Evolutionary conservation across 2,888 invertebrate genomes (phyloP), one percentile per base, ranked within the genome.

Genomic region (Cantharis flavilabris): DNA sequence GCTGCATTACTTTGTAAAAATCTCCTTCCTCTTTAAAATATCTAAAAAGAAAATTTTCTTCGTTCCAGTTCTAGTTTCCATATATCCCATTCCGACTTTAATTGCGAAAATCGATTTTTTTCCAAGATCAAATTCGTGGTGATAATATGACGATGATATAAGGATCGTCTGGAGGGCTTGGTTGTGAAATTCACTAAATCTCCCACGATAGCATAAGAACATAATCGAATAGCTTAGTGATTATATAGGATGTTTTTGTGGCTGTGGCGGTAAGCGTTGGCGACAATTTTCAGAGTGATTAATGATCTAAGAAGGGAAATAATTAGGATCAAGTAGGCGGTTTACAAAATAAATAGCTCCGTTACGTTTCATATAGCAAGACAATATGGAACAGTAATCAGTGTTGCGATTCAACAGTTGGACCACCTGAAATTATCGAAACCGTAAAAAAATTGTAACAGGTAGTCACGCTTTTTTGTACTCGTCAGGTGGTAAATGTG

Each of bases 291-390:
- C 16, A 63, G 64, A 62, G 67, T 75, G 75, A 75, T 75, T 75
- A 70, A 75, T 75, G 71, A 65, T 33, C 67, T 26, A 69, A 65
- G 71, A 71, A 71, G 71, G 49, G 75, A 67, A 75, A 71, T 75
- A 75, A 75, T 71, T 75, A 75, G 75, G 71, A 67, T 71, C 71
- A 67, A 75, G 71, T 65, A 75, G 71, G 71, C 71, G 75, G 75
- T 67, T 70, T 75, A 71, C 71, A 62, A 64, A 71, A 75, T 74
- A 75, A 75, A 75, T 71, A 75, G 75, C 71, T 23, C 67, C 65
- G 23, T 67, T 33, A 33, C 33, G 33, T 33, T 33, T n/a, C 13
- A 33, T 33, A 13, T n/a, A n/a, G 13, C 33, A 33, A 33, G 33
- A 33, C 33, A 33, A 33, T 33, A 33, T 33, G 33, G 33, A 33